Evolutionary conservation across 2,113 vertebrate genomes (phyloP), one percentile per base, ranked within the genome.

Genomic region (Myotis davidii): DNA sequence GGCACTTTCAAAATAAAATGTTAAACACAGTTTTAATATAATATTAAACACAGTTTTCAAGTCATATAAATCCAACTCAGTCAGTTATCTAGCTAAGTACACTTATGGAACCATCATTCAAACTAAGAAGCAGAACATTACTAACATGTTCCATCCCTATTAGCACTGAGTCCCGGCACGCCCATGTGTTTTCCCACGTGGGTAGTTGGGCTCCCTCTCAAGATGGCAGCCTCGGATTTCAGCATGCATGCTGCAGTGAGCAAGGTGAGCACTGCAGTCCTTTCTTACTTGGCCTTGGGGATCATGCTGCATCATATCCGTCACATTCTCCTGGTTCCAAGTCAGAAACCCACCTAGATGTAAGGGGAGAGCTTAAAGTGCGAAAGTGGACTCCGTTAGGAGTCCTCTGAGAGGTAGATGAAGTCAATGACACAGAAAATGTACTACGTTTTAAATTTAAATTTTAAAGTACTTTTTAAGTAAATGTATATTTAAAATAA

Each of bases 121-220:
- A 2, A 82, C 54, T 12, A 91, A 90, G 56, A 95, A 82, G 45
- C 16, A 16, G 27, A 90, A 37, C 20, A 37, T 69, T 42, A 18
- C 4, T 32, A 54, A 64, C 39, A 48, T 45, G 37, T 48, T 59
- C 42, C 9, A 76, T 54, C 84, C 13, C 17, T 45, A 10, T 20
- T 32, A 0, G 2, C 1, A 39, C 50, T 12, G 13, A 78, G 29
- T 79, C 18, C 42, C 3, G 34, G 39, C 1, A 0, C 0, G 73
- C 39, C 39, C 27, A 1, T 8, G 21, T 17, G 6, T 82, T 72
- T 17, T 25, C 42, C 37, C 45, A 34, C 3, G 6, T 37, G 61
- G 27, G 39, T 34, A 74, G 29, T 54, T 21, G 29, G 21, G 5
- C 4, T 79, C 85, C 16, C 23, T 42, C 3, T 70, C 56, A 34